Base-by-base conservation (phyloP, 2,888 invertebrate species). In the Agriopis marginaria region DNA sequence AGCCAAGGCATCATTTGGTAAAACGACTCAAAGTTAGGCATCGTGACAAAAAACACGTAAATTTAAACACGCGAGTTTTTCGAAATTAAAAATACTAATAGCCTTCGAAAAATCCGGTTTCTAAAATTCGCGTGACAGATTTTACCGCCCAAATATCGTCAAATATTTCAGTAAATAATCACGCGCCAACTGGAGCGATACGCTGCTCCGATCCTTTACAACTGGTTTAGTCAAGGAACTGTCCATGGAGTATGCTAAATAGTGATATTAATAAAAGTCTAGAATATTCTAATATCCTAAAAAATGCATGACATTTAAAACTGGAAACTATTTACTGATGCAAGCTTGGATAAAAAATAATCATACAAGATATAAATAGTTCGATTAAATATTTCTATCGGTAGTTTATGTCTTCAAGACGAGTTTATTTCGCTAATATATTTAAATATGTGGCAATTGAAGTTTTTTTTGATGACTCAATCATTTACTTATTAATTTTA, bases 301-400 rank as follows among this genome's bases (percentile, higher is more conserved):
- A 61, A 68, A 60, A 63, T 64, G 17, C 55, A 53, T 68, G 68
- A 61, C 69, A 69, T 69, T 69, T 69, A 10, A 64, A 59, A 68
- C 59, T n/a, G 32, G 32, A 32, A 42, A 42, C 42, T 5, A 32
- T 32, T 32, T 32, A 10, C 14, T 4, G 40, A 53, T 65, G 51
- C 65, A 59, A 40, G 14, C 39, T 45, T 51, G 23, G 49, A 59
- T 55, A 44, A 51, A 50, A 14, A 32, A 32, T 32, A 32, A 3
- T 32, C 5, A 32, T 32, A 32, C 1, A 3, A 32, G 32, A 51
- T 51, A 65, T 56, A 49, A 56, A 64, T 50, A 64, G 42, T 7
- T 40, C 12, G 58, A 58, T n/a, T 47, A 32, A 12, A 45, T 45
- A 23, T 56, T 42, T 56, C 55, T 10, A 56, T 42, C 42, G 7